Conservation (phyloP, 2,797 vertebrate genomes). For the Apogon talboti region DNA sequence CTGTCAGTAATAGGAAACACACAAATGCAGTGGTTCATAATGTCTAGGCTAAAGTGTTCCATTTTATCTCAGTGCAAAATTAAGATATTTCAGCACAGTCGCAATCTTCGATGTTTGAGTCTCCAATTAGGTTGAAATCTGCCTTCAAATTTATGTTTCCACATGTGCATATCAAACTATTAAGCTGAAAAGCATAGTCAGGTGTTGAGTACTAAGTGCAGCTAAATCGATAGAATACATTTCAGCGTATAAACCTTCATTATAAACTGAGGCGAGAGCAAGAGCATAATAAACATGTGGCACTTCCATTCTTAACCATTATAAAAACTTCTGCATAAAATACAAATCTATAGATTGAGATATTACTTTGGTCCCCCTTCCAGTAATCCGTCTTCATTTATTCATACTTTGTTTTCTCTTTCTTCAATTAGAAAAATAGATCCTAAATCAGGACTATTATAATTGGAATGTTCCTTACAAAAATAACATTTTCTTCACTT, state of each 20-base stretch:
- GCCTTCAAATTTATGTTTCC: conserved; percentile 39
- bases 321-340: conserved; percentile 82
- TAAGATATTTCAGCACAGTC: conserved; percentile 64
- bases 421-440: conserved; percentile 87
- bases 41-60: conserved; percentile 33
- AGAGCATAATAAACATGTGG: conserved; percentile 72
- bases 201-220: conserved; percentile 60
- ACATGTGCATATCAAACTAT: conserved; percentile 41
- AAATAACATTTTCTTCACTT: conserved; percentile 78
- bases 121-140: conserved; percentile 44
- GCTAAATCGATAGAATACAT: conserved; percentile 72
- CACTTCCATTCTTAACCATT: conserved; percentile 79
- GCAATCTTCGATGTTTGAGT: conserved; percentile 48
- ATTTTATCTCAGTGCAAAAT: conserved; percentile 75
- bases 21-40: conserved; percentile 62
- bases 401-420: conserved; percentile 53
- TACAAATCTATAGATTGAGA: conserved; percentile 76
- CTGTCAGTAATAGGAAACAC: conserved; percentile 32
- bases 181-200: conserved; percentile 68
- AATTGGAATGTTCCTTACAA: conserved; percentile 82
- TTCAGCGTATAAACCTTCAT: conserved; percentile 72
- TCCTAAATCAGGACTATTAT: conserved; percentile 69
- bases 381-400: conserved; percentile 73
- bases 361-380: conserved; percentile 84
- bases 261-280: conserved; percentile 68